Conservation (phyloP, 2,888 invertebrate genomes). For the Drosophila fulvimacula region DNA sequence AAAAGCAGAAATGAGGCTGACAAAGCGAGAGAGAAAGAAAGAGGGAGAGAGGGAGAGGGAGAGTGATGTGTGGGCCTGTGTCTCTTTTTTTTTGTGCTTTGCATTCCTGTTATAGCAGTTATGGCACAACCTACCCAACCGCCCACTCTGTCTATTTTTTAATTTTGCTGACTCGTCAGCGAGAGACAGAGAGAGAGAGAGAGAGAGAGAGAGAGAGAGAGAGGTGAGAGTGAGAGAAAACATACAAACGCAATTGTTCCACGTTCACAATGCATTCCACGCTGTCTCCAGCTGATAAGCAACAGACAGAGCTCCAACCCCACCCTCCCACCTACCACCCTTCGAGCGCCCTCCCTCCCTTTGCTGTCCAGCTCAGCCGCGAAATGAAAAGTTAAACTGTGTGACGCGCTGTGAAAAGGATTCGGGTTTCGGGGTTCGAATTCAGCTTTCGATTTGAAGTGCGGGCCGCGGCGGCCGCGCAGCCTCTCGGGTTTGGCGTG, state of each 20-base stretch:
- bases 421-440: slow-evolving; percentile 16
- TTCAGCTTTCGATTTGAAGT: slow-evolving; percentile 17
- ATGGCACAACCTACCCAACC: background rate
- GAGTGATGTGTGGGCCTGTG: slow-evolving; percentile 5
- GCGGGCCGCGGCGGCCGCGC: background rate
- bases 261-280: slow-evolving; percentile 74
- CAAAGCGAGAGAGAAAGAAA: background rate
- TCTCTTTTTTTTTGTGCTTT: slow-evolving; percentile 6
- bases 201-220: background rate
- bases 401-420: slow-evolving; percentile 63
- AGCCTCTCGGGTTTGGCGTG: slow-evolving; percentile 64
- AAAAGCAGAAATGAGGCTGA: slow-evolving; percentile 31
- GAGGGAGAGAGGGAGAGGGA: background rate
- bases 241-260: slow-evolving; percentile 79
- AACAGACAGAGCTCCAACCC: slow-evolving; percentile 42
- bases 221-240: slow-evolving; percentile 59
- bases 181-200: background rate
- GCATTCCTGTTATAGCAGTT: slow-evolving; percentile 68
- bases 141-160: slow-evolving; percentile 60
- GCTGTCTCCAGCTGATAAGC: slow-evolving; percentile 78
- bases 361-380: slow-evolving; percentile 47
- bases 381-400: slow-evolving; percentile 80
- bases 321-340: background rate
- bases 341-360: background rate
- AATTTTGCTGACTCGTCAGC: slow-evolving; percentile 79